Conservation (phyloP, 2,888 invertebrate genomes). For the Aproaerema taeniolella region DNA sequence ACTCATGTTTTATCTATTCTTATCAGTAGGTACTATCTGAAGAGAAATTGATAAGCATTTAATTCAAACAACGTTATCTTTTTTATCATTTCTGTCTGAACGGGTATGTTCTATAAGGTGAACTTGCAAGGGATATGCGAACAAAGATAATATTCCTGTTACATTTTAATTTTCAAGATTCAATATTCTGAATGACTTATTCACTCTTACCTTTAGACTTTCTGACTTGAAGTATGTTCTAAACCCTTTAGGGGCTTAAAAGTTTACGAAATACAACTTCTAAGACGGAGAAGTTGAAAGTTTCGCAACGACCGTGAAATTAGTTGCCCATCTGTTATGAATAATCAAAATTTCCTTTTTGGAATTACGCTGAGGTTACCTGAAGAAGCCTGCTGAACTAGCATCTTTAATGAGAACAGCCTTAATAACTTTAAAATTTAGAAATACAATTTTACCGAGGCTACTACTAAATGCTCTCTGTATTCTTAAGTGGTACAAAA, state of each 20-base stretch:
- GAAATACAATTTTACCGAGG: no score
- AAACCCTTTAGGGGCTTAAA: slow-evolving; percentile 3
- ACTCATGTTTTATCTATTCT: background rate
- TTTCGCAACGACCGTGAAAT: background rate
- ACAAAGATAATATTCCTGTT: no score
- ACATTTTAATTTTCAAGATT: slow-evolving; percentile 3
- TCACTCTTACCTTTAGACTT: background rate
- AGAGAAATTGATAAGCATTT: no score
- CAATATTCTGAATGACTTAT: slow-evolving; percentile 7
- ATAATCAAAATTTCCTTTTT: slow-evolving; percentile 4
- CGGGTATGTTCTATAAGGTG: background rate
- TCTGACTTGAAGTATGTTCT: slow-evolving; percentile 7
- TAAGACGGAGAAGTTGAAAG: background rate
- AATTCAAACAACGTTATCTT: no score
- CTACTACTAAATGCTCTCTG: no score
- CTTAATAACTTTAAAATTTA: no score
- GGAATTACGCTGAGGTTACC: slow-evolving; percentile 1
- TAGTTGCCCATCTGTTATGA: slow-evolving; percentile 1
- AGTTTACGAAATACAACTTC: slow-evolving; percentile 2
- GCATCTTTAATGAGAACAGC: background rate
- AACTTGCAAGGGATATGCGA: background rate
- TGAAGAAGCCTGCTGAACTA: slow-evolving; percentile 2
- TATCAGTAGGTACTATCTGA: background rate
- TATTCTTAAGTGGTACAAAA: background rate
- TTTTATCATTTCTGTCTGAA: background rate